phyloP scores from a whole-genome alignment of 2,888 invertebrate species.

The Apomyelois bistriatella region DNA sequence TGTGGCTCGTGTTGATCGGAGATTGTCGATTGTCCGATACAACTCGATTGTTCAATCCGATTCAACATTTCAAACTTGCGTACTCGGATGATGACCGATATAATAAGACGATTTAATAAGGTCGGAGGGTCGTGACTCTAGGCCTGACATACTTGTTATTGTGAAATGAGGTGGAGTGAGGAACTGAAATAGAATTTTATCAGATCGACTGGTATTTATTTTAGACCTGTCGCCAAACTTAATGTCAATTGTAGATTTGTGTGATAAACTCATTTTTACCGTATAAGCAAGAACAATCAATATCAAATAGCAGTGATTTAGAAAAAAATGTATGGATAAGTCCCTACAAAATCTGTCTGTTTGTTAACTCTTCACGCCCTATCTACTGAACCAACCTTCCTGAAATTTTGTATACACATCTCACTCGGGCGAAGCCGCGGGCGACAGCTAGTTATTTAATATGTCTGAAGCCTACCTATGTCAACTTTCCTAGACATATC shows the following conservation, averaged over 20 bases:
- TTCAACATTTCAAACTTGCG: slow-evolving; percentile 34
- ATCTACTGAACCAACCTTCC: no score
- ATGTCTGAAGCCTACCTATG: no score
- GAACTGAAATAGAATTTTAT: slow-evolving; percentile 10
- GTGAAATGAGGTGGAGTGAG: slow-evolving; percentile 23
- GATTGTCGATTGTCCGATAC: slow-evolving; percentile 49
- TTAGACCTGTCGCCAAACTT: background rate
- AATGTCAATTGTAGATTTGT: background rate
- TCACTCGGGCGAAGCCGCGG: no score
- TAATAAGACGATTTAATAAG: slow-evolving; percentile 45
- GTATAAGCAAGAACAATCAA: no score
- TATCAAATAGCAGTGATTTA: no score
- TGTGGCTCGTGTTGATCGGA: slow-evolving; percentile 46
- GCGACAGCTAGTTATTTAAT: no score
- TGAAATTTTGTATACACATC: no score
- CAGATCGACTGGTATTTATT: slow-evolving; percentile 5
- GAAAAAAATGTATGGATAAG: no score
- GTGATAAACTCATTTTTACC: no score
- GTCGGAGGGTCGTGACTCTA: slow-evolving; percentile 33
- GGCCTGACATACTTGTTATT: slow-evolving; percentile 30
- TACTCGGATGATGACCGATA: slow-evolving; percentile 33
- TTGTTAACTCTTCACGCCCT: no score
- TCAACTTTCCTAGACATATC: no score
- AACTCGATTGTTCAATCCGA: slow-evolving; percentile 49
- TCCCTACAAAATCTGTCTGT: no score